Base-by-base conservation (phyloP, 2,888 invertebrate genomes). In the Ypsolopha sequella region DNA sequence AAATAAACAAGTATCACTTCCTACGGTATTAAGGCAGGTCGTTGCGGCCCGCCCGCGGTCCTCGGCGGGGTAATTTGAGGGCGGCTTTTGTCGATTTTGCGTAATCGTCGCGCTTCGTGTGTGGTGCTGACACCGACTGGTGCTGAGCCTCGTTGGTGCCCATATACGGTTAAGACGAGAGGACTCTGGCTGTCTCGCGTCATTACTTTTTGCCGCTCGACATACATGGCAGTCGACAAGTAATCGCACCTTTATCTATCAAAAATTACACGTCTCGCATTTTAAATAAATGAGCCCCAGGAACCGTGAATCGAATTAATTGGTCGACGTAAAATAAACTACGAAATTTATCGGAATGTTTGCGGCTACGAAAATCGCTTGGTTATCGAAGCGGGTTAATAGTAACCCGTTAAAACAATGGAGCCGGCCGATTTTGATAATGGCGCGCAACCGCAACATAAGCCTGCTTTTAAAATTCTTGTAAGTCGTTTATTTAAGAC, bases 1-100 rank as follows among this genome's bases (percentile, higher is more conserved):
- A 76, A 80, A 78, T 82, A 80, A 84, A 84, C 79, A 84, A 76
- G 80, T 81, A 79, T 80, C 76, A 77, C 84, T 85, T 85, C 85
- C 84, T 84, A 68, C 64, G 72, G 60, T 60, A 63, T 67, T 67
- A 62, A 68, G 72, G 72, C 68, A 70, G 66, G 67, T 74, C 70
- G 73, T 76, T 72, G 70, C 68, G 64, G 59, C 60, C 60, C 62
- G 58, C 56, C 38, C 41, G 53, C 43, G 62, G 68, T 63, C 71
- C 68, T 73, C 62, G 54, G 55, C 59, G 57, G 57, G 59, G 69
- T 82, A 80, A 82, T 80, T 76, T 76, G 65, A 76, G 68, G 73
- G 72, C 73, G 72, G 71, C 63, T 58, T 61, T 58, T 68, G 64
- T 66, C 62, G 64, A 66, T 70, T 77, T 77, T 73, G 75, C 73